Conservation (phyloP, 2,797 vertebrate genomes). For the Parotocinclus haroldoi region DNA sequence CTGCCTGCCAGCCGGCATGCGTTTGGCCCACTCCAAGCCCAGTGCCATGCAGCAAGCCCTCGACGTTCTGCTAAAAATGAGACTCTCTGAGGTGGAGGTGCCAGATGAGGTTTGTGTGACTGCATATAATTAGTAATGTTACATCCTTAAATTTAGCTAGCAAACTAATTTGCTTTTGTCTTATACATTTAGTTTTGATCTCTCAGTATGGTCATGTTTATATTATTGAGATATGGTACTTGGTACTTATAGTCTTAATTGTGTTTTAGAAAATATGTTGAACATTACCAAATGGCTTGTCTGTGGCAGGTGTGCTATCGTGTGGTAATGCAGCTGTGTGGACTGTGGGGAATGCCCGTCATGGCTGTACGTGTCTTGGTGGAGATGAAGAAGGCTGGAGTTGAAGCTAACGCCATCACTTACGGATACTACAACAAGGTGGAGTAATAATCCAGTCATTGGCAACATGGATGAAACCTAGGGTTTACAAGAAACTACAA, state of each 20-base stretch:
- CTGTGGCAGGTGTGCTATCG: conserved; percentile 88
- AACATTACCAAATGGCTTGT: conserved; percentile 1
- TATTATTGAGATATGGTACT: too few relatives aligned
- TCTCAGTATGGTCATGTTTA: too few relatives aligned
- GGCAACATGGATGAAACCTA: too few relatives aligned
- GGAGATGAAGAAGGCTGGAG: conserved; percentile 94
- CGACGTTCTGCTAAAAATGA: conserved; percentile 88
- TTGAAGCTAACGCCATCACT: conserved; percentile 94
- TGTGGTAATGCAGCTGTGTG: conserved; percentile 96
- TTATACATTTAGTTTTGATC: too few relatives aligned
- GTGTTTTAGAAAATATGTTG: background rate
- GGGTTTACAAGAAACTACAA: too few relatives aligned
- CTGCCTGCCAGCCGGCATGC: conserved; percentile 87
- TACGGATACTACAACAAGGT: conserved; percentile 89
- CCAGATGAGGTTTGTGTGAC: conserved; percentile 85
- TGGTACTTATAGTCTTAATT: too few relatives aligned
- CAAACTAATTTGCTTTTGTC: too few relatives aligned
- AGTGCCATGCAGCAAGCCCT: conserved; percentile 90
- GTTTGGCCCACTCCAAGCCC: conserved; percentile 82
- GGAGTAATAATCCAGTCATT: background rate
- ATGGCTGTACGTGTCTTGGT: conserved; percentile 92
- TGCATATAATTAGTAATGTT: background rate
- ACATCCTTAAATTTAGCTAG: too few relatives aligned
- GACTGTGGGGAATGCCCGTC: conserved; percentile 89
- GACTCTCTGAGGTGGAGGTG: conserved; percentile 87